Evolutionary conservation across 1,140 invertebrate species (phyloP).

Genomic region (Drosophila teissieri): DNA sequence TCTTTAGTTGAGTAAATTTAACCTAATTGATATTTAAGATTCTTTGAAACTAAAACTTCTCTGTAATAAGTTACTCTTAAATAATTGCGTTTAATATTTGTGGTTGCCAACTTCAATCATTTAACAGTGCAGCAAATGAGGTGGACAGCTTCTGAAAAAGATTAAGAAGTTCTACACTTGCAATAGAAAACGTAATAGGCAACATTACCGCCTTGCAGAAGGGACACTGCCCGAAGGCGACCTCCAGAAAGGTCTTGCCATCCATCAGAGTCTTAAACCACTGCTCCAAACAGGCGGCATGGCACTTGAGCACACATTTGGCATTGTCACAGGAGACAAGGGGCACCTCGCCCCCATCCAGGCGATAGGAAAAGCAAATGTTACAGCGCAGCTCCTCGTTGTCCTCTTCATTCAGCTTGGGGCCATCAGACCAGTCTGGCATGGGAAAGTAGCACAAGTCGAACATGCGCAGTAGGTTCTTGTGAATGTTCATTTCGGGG

Average conservation of each 20-base stretch:
- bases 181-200: not conserved
- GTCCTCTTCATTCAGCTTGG: slow-evolving; percentile 14
- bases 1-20: slow-evolving; percentile 61
- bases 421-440: slow-evolving; percentile 36
- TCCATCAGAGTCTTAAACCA: slow-evolving; percentile 79
- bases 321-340: slow-evolving; percentile 79
- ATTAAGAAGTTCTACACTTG: no score
- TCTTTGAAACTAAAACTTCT: slow-evolving; percentile 25
- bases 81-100: slow-evolving; percentile 7
- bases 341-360: slow-evolving; percentile 70
- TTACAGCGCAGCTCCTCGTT: slow-evolving; percentile 65
- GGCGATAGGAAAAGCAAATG: slow-evolving; percentile 74
- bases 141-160: slow-evolving; percentile 75
- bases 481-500: slow-evolving; percentile 71
- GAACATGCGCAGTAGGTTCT: slow-evolving; percentile 78
- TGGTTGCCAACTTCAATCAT: slow-evolving; percentile 16
- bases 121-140: slow-evolving; percentile 68
- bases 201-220: slow-evolving; percentile 77
- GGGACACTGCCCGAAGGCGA: slow-evolving; percentile 74
- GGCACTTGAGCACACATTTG: slow-evolving; percentile 71
- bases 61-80: slow-evolving; percentile 34
- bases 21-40: slow-evolving; percentile 48
- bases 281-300: slow-evolving; percentile 72
- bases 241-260: slow-evolving; percentile 70
- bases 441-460: slow-evolving; percentile 80